Evolutionary conservation across 2,888 invertebrate species (phyloP), one percentile per base, ranked within the genome.

Genomic region (Embidobia sp.): DNA sequence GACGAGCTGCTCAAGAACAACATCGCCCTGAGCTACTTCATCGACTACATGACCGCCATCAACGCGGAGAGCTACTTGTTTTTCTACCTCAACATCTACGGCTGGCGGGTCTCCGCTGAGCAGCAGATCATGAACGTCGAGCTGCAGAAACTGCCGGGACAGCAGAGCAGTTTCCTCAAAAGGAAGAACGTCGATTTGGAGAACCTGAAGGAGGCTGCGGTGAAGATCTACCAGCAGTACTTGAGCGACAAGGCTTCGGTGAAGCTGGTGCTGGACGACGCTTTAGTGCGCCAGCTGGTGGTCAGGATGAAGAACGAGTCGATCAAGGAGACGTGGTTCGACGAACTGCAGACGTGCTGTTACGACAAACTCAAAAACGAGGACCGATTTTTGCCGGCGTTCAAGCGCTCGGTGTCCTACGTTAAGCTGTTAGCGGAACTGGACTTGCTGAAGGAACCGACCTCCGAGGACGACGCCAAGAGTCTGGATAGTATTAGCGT

Each of bases 321-420:
- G 18, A 92, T 94, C 3, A 91, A 91, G 18, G 94, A 95, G 67
- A 91, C 92, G 1, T 96, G 97, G 92, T 98, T 98, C 88, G 97
- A 97, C 86, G 95, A 95, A 75, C 92, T 96, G 11, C 95, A 96
- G 89, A 91, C 92, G 75, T 92, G 92, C 57, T 92, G 95, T 19
- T 93, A 93, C 77, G 93, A 93, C 82, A 94, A 90, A 85, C 74
- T 89, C 16, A 90, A 92, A 83, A 91, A 88, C 42, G 93, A 94
- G 59, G 92, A 93, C 18, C 91, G 91, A 63, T 94, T 92, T 85
- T 89, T 93, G 55, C 93, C 93, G 0, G 91, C 92, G 0, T 95
- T 95, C 87, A 92, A 93, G 77, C 91, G 92, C 79, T 93, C 93
- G 75, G 90, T 91, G 67, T 91, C 92, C 0, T 96, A 95, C 85